Conservation (phyloP, 2,113 vertebrate species). For the Trinectes maculatus region DNA sequence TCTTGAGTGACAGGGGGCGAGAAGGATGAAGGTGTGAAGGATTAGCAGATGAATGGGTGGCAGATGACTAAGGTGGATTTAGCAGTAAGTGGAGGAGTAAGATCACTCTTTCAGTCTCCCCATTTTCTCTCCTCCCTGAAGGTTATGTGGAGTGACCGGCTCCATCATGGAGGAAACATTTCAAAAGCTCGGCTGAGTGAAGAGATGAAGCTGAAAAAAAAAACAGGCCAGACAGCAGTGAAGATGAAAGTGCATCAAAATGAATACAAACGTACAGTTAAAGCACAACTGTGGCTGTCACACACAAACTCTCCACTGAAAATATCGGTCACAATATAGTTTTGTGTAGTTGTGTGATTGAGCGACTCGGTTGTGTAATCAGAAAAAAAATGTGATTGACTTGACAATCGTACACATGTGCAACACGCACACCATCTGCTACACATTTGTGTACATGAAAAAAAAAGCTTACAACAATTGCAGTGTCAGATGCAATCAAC, state of each 20-base stretch:
- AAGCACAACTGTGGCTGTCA: background rate
- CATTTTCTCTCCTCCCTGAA: background rate
- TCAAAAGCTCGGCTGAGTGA: constrained; percentile 44
- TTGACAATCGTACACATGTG: constrained; percentile 3
- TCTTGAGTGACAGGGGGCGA: constrained; percentile 36
- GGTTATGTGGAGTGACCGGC: constrained; percentile 30
- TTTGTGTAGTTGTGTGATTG: constrained; percentile 24
- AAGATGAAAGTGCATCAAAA: constrained; percentile 60
- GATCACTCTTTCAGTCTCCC: background rate
- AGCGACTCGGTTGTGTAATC: constrained; percentile 45
- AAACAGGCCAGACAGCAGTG: constrained; percentile 40
- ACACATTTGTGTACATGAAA: background rate
- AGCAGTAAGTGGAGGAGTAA: constrained; percentile 9
- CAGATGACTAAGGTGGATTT: constrained; percentile 14
- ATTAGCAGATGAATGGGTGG: constrained; percentile 41
- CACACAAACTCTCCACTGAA: constrained; percentile 12
- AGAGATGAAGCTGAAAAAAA: constrained; percentile 48
- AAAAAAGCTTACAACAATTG: background rate
- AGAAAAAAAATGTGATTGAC: constrained; percentile 59
- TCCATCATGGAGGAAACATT: constrained; percentile 39
- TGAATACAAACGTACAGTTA: too few species aligned
- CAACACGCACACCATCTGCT: background rate
- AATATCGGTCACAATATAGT: constrained; percentile 24
- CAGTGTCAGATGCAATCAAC: constrained; percentile 1
- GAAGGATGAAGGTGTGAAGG: constrained; percentile 16